These are phyloP conservation scores for Drosophila micromelanica DNA, from an alignment of 1,140 invertebrate species.

Conservation along the genomic window DNA sequence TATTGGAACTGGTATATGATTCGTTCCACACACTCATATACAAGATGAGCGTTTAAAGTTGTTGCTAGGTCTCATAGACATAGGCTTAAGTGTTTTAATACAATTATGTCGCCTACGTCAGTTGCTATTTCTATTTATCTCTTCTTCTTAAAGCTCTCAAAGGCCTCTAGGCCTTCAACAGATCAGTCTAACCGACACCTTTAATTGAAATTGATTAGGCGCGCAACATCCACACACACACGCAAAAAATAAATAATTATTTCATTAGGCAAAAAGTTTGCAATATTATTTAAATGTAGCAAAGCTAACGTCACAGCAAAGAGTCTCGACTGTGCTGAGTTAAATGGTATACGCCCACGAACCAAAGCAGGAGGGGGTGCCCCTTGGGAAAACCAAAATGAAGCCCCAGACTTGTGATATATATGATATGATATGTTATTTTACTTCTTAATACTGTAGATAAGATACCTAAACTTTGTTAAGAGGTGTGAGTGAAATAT, in stretches of 20 bases:
- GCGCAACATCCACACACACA: constrained; percentile 42
- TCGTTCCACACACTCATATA: not conserved
- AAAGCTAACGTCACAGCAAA: constrained; percentile 1
- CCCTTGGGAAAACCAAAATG: constrained; percentile 4
- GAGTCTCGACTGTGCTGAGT: not conserved
- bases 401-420: not conserved
- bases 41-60: not conserved
- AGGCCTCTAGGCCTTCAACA: constrained; percentile 41
- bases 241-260: constrained; percentile 27
- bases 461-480: not conserved
- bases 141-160: constrained; percentile 11
- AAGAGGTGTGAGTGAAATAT: not conserved
- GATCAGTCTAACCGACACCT: constrained; percentile 56
- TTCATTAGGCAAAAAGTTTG: constrained; percentile 36
- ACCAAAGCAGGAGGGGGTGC: not conserved
- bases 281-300: constrained; percentile 6
- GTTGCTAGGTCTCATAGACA: constrained; percentile 16
- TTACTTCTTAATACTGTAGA: not conserved
- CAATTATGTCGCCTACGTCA: constrained; percentile 56
- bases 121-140: constrained; percentile 32
- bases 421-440: constrained; percentile 5
- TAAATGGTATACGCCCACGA: constrained; percentile 22
- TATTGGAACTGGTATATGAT: not conserved
- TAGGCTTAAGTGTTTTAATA: constrained; percentile 28
- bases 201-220: constrained; percentile 75